Evolutionary conservation across 2,888 invertebrate species (phyloP).

Genomic region (Philereme vetulata): DNA sequence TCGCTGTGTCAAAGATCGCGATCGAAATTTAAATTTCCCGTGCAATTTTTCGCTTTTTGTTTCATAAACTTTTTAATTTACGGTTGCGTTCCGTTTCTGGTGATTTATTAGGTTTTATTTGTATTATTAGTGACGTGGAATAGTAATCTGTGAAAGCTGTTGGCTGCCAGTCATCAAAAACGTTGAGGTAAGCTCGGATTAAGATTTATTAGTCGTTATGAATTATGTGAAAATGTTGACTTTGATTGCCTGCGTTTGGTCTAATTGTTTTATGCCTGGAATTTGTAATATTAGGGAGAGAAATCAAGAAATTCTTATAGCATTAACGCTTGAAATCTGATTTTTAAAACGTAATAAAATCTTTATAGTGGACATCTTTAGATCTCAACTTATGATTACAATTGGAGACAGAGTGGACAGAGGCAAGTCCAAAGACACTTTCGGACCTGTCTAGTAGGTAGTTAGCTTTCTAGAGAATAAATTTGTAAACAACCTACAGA

Average conservation of each 20-base stretch:
- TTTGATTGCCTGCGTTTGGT: conserved; percentile 28
- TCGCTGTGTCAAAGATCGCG: conserved; percentile 49
- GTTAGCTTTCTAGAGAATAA: too few relatives aligned
- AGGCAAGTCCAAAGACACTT: too few relatives aligned
- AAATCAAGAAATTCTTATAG: too few relatives aligned
- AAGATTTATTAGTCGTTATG: conserved; percentile 35
- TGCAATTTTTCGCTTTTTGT: conserved; percentile 29
- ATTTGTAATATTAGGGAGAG: background rate
- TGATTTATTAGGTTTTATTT: conserved; percentile 46
- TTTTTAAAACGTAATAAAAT: too few relatives aligned
- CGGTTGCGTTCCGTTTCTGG: conserved; percentile 36
- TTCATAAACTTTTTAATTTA: conserved; percentile 31
- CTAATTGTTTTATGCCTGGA: background rate
- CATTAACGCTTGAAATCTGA: too few relatives aligned
- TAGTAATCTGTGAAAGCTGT: conserved; percentile 49
- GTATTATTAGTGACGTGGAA: conserved; percentile 47
- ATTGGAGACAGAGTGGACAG: too few relatives aligned
- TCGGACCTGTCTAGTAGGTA: too few relatives aligned
- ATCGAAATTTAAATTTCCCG: conserved; percentile 40
- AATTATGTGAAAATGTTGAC: conserved; percentile 30
- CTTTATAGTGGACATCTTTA: too few relatives aligned
- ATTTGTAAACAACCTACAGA: too few relatives aligned
- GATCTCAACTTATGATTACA: too few relatives aligned
- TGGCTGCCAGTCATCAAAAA: conserved; percentile 71
- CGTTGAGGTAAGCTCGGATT: conserved; percentile 62